phyloP scores from a whole-genome alignment of 2,797 vertebrate species.

The Anomalospiza imberbis region DNA sequence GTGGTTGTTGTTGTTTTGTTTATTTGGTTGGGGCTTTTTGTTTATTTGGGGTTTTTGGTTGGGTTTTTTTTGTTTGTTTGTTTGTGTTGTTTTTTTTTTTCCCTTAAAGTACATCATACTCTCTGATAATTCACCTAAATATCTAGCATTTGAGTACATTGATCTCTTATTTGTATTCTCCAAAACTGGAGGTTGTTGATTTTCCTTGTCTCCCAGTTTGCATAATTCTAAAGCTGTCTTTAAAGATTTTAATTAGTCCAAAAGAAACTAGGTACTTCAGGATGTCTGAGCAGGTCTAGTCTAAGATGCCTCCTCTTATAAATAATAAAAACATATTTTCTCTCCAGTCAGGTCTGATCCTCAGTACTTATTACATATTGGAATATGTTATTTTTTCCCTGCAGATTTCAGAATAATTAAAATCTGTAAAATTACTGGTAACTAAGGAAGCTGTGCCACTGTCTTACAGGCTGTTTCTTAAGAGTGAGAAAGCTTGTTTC shows the following conservation, averaged over 20 bases:
- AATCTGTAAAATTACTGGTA: not conserved
- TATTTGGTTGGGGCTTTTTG: not conserved
- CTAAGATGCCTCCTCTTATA: not conserved
- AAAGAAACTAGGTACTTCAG: not conserved
- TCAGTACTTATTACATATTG: not conserved
- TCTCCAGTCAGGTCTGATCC: not conserved
- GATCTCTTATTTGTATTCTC: not conserved
- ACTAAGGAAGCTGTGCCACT: not conserved
- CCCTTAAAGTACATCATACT: not conserved
- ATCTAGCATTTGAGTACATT: not conserved
- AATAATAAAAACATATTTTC: not conserved
- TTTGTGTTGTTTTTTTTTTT: not conserved
- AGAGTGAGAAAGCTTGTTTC: not conserved
- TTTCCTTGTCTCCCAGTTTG: not conserved
- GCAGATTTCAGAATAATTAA: not conserved
- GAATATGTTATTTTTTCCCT: not conserved
- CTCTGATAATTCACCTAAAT: not conserved
- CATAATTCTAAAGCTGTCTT: not conserved
- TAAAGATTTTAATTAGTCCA: not conserved
- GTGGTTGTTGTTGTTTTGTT: too few species aligned
- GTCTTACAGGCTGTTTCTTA: not conserved
- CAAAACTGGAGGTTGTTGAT: not conserved
- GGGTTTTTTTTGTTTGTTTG: not conserved
- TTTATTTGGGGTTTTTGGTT: too few species aligned
- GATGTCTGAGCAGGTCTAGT: not conserved